A percentile compares a stretch with the other conserved stretches of the same genome.
Conservation (phyloP, 2,113 vertebrate species). For the Antigone vipio region DNA sequence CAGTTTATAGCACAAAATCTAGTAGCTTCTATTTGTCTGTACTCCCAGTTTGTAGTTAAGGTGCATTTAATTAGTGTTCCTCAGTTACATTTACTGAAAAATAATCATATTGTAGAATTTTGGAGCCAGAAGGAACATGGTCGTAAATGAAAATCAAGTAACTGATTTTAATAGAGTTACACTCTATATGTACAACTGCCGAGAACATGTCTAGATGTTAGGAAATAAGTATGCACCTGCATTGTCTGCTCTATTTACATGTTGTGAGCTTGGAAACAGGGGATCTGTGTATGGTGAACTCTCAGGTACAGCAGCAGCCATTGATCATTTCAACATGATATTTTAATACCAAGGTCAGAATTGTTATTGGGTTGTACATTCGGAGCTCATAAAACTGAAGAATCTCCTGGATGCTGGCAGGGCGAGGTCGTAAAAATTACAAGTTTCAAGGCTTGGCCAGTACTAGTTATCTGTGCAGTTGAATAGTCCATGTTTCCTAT, state of each 20-base stretch:
- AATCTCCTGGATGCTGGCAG: not conserved
- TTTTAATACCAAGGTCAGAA: not conserved
- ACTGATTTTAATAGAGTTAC: not conserved
- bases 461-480: not conserved
- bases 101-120: not conserved
- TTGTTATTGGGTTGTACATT: not conserved
- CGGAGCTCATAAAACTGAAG: not conserved
- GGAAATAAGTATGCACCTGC: not conserved
- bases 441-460: not conserved
- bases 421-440: not conserved
- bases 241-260: not conserved
- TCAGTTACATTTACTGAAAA: not conserved
- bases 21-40: not conserved
- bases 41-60: not conserved
- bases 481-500: not conserved
- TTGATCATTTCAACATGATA: not conserved
- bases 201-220: not conserved
- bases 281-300: not conserved
- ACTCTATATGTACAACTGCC: not conserved
- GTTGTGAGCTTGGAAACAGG: not conserved
- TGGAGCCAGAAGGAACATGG: not conserved
- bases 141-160: not conserved
- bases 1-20: not conserved
- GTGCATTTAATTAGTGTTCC: not conserved
- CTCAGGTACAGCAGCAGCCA: not conserved